Conservation (phyloP, 2,888 invertebrate genomes). For the Lasioglossum lativentre region DNA sequence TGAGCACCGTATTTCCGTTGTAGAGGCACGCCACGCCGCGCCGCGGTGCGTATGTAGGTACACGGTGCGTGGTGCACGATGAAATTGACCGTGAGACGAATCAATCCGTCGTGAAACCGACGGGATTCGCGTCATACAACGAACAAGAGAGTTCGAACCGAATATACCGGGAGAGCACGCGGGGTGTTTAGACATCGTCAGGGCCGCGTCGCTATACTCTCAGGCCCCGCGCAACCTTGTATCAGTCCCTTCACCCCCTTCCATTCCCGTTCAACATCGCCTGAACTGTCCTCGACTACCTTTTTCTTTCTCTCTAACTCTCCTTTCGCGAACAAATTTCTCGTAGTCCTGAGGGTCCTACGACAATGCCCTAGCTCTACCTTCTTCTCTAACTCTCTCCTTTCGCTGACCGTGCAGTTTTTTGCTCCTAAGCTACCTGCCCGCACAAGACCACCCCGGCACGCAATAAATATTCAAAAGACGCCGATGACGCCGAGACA, state of each 20-base stretch:
- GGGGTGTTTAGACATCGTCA: neutral
- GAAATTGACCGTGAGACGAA: constrained; percentile 34
- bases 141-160: neutral
- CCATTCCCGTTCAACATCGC: neutral
- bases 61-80: constrained; percentile 27
- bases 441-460: neutral
- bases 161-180: neutral
- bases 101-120: constrained; percentile 2
- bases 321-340: neutral
- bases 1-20: constrained; percentile 60
- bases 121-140: neutral
- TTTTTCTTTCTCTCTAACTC: neutral
- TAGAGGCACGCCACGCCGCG: constrained; percentile 46
- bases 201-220: neutral
- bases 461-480: neutral
- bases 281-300: neutral
- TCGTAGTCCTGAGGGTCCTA: neutral
- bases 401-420: neutral
- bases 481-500: neutral
- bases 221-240: neutral
- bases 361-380: neutral
- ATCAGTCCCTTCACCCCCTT: neutral
- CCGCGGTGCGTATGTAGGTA: constrained; percentile 19
- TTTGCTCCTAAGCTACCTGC: neutral
- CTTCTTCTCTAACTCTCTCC: neutral